Evolutionary conservation across 1,140 invertebrate genomes (phyloP).

Genomic region (Pectinophora gossypiella): DNA sequence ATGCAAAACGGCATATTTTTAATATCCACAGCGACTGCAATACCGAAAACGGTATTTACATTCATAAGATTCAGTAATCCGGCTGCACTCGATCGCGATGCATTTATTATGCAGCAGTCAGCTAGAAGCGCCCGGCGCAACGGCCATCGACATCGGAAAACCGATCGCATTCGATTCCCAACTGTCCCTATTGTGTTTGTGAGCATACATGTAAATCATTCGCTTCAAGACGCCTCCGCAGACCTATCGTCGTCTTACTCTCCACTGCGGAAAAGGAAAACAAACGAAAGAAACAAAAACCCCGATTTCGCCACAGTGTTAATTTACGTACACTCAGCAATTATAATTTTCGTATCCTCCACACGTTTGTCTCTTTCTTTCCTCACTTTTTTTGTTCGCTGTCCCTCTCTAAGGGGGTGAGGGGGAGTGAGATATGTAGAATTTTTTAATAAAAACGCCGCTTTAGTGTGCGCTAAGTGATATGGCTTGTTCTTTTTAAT

Average conservation of each 20-base stretch:
- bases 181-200: slow-evolving; percentile 64
- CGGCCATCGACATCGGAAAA: no score
- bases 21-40: no score
- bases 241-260: slow-evolving; percentile 29
- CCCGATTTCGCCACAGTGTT: slow-evolving; percentile 63
- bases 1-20: no score
- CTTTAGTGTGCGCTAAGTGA: slow-evolving; percentile 70
- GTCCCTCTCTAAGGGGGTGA: slow-evolving; percentile 45
- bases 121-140: no score
- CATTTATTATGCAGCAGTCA: no score
- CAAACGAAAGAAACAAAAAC: slow-evolving; percentile 31
- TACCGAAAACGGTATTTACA: no score
- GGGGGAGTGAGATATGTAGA: slow-evolving; percentile 70
- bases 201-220: slow-evolving; percentile 63
- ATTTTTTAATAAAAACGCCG: slow-evolving; percentile 71
- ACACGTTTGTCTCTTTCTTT: slow-evolving; percentile 50
- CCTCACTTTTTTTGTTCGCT: slow-evolving; percentile 48
- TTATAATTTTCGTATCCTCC: slow-evolving; percentile 70
- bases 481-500: slow-evolving; percentile 74
- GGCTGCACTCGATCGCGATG: no score
- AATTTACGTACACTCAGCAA: slow-evolving; percentile 73
- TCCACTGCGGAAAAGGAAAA: slow-evolving; percentile 19
- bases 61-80: no score
- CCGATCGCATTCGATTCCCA: slow-evolving; percentile 50
- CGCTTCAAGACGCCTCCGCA: slow-evolving; percentile 20